Evolutionary conservation across 2,888 invertebrate species (phyloP).

Genomic region (Vannuccia rotundouncinata): DNA sequence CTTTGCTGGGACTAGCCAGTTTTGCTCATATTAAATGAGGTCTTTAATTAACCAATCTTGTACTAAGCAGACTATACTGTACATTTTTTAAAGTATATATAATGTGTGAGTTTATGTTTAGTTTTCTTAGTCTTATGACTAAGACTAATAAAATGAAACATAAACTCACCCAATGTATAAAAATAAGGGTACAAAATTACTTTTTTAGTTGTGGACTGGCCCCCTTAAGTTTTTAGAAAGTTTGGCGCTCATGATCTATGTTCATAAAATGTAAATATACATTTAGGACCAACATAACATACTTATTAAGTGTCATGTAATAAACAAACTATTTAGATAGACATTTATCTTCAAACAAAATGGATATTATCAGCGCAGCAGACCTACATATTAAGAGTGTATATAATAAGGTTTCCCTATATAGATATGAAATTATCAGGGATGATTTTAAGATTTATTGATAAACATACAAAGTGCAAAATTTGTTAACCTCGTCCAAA

Average conservation of each 20-base stretch:
- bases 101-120: constrained; percentile 20
- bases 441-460: no score
- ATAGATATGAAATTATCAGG: no score
- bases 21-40: constrained; percentile 15
- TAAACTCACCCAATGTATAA: constrained; percentile 20
- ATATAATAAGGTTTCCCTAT: no score
- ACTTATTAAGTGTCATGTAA: no score
- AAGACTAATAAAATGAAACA: constrained; percentile 13
- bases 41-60: constrained; percentile 7
- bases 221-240: constrained; percentile 26
- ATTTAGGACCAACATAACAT: no score
- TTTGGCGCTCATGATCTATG: not conserved
- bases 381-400: no score
- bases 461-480: no score
- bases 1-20: constrained; percentile 17
- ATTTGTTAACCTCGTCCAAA: no score
- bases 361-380: no score
- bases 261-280: no score
- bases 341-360: no score
- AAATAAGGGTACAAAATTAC: constrained; percentile 6
- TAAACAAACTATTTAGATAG: no score
- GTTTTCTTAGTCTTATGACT: constrained; percentile 19
- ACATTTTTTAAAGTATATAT: constrained; percentile 12
- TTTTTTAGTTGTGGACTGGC: constrained; percentile 20
- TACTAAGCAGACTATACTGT: constrained; percentile 17